These are phyloP conservation scores for Glaucomys volans DNA, from an alignment of 2,113 vertebrate genomes.

Conservation along the genomic window DNA sequence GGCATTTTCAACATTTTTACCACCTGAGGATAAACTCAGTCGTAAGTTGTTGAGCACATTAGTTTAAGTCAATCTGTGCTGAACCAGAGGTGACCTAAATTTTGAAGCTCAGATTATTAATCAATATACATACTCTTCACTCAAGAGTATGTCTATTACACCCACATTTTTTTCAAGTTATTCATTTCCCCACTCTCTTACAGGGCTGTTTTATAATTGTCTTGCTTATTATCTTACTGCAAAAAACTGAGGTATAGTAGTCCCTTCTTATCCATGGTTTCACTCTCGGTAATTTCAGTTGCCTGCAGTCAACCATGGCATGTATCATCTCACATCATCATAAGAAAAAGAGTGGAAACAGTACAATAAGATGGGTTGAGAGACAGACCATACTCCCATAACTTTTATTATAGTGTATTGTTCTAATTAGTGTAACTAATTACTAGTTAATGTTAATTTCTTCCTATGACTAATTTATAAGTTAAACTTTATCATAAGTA, in stretches of 20 bases:
- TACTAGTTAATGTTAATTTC: background rate
- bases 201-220: background rate
- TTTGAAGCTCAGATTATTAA: background rate
- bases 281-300: background rate
- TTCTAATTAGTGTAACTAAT: background rate
- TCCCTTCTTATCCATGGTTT: background rate
- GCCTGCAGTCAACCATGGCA: background rate
- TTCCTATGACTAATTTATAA: background rate
- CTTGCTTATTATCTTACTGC: conserved; percentile 30
- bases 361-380: background rate
- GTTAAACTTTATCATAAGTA: background rate
- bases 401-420: background rate
- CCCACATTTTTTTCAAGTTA: background rate
- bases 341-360: background rate
- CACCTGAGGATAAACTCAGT: background rate
- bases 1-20: background rate
- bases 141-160: background rate
- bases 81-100: background rate
- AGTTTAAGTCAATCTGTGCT: background rate
- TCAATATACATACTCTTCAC: background rate
- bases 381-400: background rate
- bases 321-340: background rate
- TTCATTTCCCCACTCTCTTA: background rate
- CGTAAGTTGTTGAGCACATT: background rate
- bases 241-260: background rate